Evolutionary conservation across 2,888 invertebrate species (phyloP).

Genomic region (Agapetus fuscipes): DNA sequence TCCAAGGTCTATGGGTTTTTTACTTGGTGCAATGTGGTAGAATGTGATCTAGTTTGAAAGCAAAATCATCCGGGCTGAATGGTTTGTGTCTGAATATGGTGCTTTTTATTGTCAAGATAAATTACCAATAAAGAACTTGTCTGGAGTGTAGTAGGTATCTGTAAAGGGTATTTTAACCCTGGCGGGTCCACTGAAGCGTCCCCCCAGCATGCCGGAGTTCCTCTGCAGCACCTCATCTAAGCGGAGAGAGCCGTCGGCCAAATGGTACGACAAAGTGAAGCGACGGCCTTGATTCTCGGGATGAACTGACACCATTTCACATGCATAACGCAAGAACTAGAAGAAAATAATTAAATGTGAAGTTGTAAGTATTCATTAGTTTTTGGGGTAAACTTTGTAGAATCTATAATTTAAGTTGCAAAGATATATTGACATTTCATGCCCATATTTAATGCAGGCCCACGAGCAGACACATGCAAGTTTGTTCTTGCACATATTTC

Average conservation of each 20-base stretch:
- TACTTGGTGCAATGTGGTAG: too few relatives aligned
- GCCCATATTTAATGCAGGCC: too few relatives aligned
- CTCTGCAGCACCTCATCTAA: slow-evolving; percentile 62
- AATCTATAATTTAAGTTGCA: too few relatives aligned
- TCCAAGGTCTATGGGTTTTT: too few relatives aligned
- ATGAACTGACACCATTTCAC: slow-evolving; percentile 65
- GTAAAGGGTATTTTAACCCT: slow-evolving; percentile 57
- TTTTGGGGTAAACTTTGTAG: neutral
- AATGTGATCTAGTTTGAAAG: too few relatives aligned
- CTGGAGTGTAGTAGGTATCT: slow-evolving; percentile 63
- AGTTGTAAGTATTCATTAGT: neutral
- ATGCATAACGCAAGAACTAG: slow-evolving; percentile 61
- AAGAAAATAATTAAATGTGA: slow-evolving; percentile 20
- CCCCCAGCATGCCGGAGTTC: slow-evolving; percentile 68
- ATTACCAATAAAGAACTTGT: slow-evolving; percentile 72
- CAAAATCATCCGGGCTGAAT: too few relatives aligned
- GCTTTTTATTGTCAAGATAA: too few relatives aligned
- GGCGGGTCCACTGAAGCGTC: slow-evolving; percentile 61
- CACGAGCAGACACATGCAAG: too few relatives aligned
- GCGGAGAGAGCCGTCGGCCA: slow-evolving; percentile 65
- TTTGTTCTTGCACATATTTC: too few relatives aligned
- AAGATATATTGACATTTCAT: too few relatives aligned
- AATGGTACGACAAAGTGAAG: slow-evolving; percentile 66
- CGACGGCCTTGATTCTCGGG: slow-evolving; percentile 67
- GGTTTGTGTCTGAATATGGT: too few relatives aligned